These are phyloP conservation scores for Atrichornis clamosus DNA, from an alignment of 2,113 vertebrate genomes.

Conservation along the genomic window DNA sequence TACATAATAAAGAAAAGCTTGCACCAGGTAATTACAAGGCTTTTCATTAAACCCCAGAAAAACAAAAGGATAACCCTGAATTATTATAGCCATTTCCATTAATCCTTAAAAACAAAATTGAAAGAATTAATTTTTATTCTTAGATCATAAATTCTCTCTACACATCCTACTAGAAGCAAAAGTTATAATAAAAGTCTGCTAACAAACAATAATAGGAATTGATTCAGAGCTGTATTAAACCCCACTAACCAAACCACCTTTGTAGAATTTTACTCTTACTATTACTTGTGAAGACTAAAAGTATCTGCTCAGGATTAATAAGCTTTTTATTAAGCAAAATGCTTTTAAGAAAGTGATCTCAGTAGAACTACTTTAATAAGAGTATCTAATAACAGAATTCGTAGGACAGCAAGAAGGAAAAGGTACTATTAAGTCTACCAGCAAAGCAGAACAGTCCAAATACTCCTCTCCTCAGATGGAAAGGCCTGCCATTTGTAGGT, in stretches of 20 bases:
- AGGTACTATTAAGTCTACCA: neutral
- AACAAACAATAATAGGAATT: neutral
- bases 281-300: neutral
- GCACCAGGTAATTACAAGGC: neutral
- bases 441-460: neutral
- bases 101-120: neutral
- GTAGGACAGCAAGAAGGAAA: neutral
- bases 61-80: neutral
- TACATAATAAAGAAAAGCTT: neutral
- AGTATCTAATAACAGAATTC: neutral
- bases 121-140: neutral
- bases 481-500: neutral
- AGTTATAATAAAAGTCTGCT: neutral
- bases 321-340: neutral
- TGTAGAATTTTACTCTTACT: neutral
- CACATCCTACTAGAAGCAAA: neutral
- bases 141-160: neutral
- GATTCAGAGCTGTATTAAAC: neutral
- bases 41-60: conserved; percentile 13
- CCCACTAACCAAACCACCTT: neutral
- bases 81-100: neutral
- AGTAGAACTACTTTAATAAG: neutral
- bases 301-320: neutral
- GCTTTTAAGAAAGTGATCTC: neutral
- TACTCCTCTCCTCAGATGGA: neutral